Conservation (phyloP, 2,113 vertebrate genomes). For the Centropus bengalensis region DNA sequence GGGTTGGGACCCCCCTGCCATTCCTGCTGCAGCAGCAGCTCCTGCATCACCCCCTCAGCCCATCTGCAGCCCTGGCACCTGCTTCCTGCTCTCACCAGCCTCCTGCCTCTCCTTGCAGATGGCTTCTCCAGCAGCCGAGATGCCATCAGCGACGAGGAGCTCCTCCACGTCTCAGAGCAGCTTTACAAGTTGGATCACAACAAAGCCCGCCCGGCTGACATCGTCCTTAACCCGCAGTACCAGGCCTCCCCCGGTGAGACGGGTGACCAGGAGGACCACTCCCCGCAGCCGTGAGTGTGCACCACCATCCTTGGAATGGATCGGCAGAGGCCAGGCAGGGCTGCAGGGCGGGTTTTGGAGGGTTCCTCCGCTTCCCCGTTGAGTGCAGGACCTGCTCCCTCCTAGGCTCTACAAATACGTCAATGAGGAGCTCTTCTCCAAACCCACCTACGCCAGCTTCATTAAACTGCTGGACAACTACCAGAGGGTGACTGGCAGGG, state of each 20-base stretch:
- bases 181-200: slow-evolving; percentile 85
- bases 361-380: neutral
- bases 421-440: slow-evolving; percentile 85
- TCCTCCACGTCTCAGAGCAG: slow-evolving; percentile 83
- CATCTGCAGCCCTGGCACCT: rapidly evolving
- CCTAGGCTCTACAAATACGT: slow-evolving; percentile 85
- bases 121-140: slow-evolving; percentile 58
- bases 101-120: neutral
- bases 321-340: neutral
- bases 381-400: neutral
- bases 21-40: rapidly evolving
- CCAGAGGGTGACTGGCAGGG: slow-evolving; percentile 78
- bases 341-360: neutral
- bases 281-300: slow-evolving; percentile 79
- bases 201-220: slow-evolving; percentile 78
- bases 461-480: slow-evolving; percentile 91
- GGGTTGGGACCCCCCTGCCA: neutral
- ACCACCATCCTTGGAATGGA: rapidly evolving
- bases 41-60: neutral
- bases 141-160: slow-evolving; percentile 78
- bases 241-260: slow-evolving; percentile 70
- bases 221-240: slow-evolving; percentile 84
- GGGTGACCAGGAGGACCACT: slow-evolving; percentile 68
- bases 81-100: neutral
- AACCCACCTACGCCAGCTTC: slow-evolving; percentile 87